Evolutionary conservation across 2,888 invertebrate genomes (phyloP).

Genomic region (Lamellibrachia columna): DNA sequence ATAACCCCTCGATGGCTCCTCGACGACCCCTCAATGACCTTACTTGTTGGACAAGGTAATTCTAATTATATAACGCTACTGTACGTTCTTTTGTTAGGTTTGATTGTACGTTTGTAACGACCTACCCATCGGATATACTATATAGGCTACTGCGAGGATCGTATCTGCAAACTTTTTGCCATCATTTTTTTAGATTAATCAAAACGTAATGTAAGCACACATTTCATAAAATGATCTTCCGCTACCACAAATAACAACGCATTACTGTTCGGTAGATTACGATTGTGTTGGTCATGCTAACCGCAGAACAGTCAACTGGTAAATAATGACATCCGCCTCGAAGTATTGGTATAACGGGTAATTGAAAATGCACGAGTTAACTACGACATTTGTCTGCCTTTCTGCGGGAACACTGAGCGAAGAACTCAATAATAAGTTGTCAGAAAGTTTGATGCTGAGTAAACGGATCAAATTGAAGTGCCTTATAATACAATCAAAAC

Average conservation of each 20-base stretch:
- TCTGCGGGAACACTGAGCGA: neutral
- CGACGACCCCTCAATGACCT: neutral
- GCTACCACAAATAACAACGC: no score
- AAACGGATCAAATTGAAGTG: neutral
- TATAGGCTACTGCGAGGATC: no score
- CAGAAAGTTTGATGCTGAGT: neutral
- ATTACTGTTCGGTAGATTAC: no score
- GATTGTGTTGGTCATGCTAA: neutral
- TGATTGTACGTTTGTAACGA: neutral
- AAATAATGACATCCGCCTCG: neutral
- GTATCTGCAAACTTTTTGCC: no score
- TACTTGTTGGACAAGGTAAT: neutral
- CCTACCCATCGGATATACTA: no score
- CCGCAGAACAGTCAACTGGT: neutral
- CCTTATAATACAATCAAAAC: neutral
- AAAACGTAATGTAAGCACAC: no score
- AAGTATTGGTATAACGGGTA: neutral
- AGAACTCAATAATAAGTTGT: neutral
- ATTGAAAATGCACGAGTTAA: neutral
- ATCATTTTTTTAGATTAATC: no score
- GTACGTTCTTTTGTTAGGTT: neutral
- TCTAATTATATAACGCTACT: neutral
- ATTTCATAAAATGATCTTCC: no score
- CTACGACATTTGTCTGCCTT: neutral
- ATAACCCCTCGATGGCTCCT: neutral